These are phyloP conservation scores for Sebastes nivosus DNA, from an alignment of 2,797 vertebrate species.

Conservation along the genomic window DNA sequence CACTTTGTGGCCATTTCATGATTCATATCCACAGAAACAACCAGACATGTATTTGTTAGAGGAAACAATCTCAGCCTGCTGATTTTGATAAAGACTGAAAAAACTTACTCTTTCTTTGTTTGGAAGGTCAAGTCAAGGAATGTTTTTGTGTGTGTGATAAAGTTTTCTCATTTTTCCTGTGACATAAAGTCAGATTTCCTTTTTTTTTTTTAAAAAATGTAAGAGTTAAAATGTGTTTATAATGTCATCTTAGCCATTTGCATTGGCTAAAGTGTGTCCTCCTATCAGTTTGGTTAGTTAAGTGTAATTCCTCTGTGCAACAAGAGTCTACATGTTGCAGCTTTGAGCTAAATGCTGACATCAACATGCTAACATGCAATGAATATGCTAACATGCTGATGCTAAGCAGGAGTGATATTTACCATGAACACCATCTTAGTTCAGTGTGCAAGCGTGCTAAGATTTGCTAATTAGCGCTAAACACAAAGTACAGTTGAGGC, in stretches of 20 bases:
- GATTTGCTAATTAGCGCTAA: background rate
- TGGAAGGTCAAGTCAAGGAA: background rate
- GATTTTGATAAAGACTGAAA: slow-evolving; percentile 22
- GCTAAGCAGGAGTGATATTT: too few relatives aligned
- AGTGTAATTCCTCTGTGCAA: background rate
- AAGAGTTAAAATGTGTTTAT: background rate
- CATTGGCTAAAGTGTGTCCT: background rate
- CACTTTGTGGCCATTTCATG: background rate
- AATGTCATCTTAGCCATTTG: background rate
- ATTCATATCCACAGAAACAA: slow-evolving; percentile 3
- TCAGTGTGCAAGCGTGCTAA: background rate
- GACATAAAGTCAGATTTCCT: background rate
- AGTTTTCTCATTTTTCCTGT: background rate
- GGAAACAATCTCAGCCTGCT: slow-evolving; percentile 41
- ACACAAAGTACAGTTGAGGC: background rate
- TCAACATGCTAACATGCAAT: too few relatives aligned
- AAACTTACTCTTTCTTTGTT: slow-evolving; percentile 3
- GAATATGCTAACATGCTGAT: too few relatives aligned
- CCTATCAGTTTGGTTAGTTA: background rate
- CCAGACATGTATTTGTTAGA: background rate
- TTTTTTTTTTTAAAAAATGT: background rate
- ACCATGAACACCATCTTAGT: too few relatives aligned
- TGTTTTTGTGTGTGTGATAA: background rate
- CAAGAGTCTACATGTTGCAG: background rate
- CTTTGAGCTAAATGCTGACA: too few relatives aligned